phyloP scores from a whole-genome alignment of 2,797 vertebrate species.

The Halcyon leucocephala region DNA sequence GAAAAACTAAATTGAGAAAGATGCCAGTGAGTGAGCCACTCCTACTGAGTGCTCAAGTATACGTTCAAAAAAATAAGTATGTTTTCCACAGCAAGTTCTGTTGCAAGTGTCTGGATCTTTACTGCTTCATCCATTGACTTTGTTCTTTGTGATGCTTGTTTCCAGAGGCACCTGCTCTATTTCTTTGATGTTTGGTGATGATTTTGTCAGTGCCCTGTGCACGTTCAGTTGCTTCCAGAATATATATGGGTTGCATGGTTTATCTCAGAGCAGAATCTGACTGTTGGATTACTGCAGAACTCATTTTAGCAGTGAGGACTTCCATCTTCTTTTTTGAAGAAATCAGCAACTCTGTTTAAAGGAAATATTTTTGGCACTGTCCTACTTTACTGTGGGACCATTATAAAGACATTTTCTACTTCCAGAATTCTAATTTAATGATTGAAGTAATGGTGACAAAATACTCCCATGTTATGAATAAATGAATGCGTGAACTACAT shows the following conservation, averaged over 20 bases:
- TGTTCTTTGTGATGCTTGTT: neutral
- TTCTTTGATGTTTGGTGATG: neutral
- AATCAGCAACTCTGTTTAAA: neutral
- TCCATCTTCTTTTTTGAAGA: neutral
- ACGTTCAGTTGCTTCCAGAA: neutral
- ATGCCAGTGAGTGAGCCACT: no score
- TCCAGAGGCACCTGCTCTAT: neutral
- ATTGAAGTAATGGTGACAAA: slow-evolving; percentile 53
- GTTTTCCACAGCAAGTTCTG: neutral
- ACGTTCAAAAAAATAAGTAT: neutral
- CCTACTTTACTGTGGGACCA: slow-evolving; percentile 11
- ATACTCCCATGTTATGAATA: slow-evolving; percentile 41
- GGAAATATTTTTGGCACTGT: slow-evolving; percentile 4
- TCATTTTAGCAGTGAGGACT: neutral
- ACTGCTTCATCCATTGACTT: neutral
- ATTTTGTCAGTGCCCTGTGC: neutral
- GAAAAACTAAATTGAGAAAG: neutral
- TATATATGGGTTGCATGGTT: neutral
- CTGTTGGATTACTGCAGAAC: neutral
- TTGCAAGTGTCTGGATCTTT: neutral
- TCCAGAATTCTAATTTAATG: slow-evolving; percentile 32
- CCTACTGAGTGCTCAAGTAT: neutral
- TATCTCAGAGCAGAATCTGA: neutral
- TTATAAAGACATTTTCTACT: slow-evolving; percentile 27
- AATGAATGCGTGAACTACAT: slow-evolving; percentile 51